Conservation (phyloP, 2,113 vertebrate species). For the Tricholaema leucomelas region DNA sequence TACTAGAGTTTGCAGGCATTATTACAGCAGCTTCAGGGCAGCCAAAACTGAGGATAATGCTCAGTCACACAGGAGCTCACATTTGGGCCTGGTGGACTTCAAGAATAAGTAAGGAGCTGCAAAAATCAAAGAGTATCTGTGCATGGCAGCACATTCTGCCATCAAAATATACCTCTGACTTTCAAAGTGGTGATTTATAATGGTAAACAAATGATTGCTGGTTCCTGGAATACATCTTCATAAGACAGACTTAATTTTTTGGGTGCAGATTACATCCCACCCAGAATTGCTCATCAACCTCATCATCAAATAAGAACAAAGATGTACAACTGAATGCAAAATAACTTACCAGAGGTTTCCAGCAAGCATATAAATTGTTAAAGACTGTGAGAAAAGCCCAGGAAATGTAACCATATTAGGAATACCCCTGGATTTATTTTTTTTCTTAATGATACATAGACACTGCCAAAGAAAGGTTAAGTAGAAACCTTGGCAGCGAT, state of each 20-base stretch:
- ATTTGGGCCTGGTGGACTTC: background rate
- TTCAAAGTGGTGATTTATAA: background rate
- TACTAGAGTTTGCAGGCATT: background rate
- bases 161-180: background rate
- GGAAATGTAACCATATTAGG: background rate
- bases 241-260: background rate
- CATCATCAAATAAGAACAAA: background rate
- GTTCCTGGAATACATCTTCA: background rate
- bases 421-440: background rate
- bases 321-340: background rate
- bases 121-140: background rate
- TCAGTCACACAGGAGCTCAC: background rate
- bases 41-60: conserved; percentile 11
- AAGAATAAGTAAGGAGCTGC: background rate
- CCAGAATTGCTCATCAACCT: background rate
- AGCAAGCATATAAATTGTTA: background rate
- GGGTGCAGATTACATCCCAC: background rate
- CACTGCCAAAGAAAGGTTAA: background rate
- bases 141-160: background rate
- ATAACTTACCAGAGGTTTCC: background rate
- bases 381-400: background rate
- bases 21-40: background rate
- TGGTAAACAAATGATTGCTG: background rate
- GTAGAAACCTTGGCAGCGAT: background rate
- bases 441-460: too few species aligned